Conservation (phyloP, 1,140 invertebrate genomes). For the Aphis gossypii region DNA sequence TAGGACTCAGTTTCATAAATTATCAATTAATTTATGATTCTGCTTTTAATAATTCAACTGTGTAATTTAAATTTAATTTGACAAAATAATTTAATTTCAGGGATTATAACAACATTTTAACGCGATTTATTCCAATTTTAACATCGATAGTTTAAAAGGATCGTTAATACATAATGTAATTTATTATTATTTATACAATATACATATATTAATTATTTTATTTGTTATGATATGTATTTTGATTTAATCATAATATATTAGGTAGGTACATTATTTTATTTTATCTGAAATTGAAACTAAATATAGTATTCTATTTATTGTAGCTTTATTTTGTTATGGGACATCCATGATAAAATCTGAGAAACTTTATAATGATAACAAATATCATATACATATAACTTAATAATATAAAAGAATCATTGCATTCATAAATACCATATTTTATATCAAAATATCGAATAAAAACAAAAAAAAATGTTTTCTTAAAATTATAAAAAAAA, state of each 20-base stretch:
- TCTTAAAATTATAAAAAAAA: not conserved
- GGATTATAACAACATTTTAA: not conserved
- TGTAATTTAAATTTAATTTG: not conserved
- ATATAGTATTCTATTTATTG: not conserved
- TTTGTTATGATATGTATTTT: not conserved
- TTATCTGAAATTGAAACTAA: not conserved
- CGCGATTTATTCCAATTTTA: not conserved
- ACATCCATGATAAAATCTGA: not conserved
- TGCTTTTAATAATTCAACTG: not conserved
- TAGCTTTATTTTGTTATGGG: not conserved
- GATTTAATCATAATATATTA: not conserved
- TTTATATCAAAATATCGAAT: not conserved
- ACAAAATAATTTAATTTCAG: not conserved
- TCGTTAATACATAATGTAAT: not conserved
- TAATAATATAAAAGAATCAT: not conserved
- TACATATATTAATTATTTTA: not conserved
- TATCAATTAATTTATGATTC: not conserved
- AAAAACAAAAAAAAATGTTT: not conserved
- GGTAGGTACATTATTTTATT: not conserved
- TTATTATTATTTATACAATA: not conserved
- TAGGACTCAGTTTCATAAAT: not conserved
- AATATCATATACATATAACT: not conserved
- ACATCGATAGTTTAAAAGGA: not conserved
- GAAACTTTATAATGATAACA: not conserved
- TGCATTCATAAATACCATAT: not conserved